Conservation (phyloP, 2,888 invertebrate species). For the Drosophila recens region DNA sequence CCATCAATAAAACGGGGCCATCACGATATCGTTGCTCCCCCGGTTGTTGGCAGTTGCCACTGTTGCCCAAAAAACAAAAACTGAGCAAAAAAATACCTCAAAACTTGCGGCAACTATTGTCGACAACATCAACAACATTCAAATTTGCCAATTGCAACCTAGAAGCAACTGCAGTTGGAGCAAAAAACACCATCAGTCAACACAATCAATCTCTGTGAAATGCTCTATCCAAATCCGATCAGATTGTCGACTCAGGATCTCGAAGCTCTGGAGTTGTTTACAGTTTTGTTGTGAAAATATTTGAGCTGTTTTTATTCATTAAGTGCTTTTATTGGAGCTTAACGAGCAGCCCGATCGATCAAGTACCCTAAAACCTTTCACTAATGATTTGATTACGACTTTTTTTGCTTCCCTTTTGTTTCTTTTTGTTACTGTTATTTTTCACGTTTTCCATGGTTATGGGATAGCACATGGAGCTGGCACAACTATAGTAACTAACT, state of each 20-base stretch:
- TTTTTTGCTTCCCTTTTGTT: constrained; percentile 16
- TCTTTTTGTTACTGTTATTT: constrained; percentile 10
- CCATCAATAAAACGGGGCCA: constrained; percentile 85
- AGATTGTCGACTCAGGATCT: constrained; percentile 23
- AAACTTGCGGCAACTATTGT: constrained; percentile 59
- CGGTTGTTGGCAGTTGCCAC: constrained; percentile 66
- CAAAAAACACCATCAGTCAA: constrained; percentile 76
- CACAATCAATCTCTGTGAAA: constrained; percentile 71
- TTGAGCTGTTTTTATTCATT: constrained; percentile 74
- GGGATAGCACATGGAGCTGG: constrained; percentile 5
- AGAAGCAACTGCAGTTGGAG: constrained; percentile 38
- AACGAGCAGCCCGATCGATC: constrained; percentile 77
- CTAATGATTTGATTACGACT: constrained; percentile 77
- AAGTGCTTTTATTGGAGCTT: constrained; percentile 75
- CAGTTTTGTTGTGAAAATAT: constrained; percentile 76
- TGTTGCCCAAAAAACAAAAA: constrained; percentile 44
- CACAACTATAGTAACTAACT: not conserved
- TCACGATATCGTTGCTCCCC: constrained; percentile 77
- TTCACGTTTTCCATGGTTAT: not conserved
- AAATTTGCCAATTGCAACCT: constrained; percentile 75
- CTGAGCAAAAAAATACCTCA: not conserved
- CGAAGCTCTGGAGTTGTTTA: constrained; percentile 28
- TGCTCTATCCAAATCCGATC: not conserved
- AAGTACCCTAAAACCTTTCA: constrained; percentile 83
- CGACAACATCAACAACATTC: constrained; percentile 77